Conservation (phyloP, 2,888 invertebrate genomes). For the Torymus texanus region DNA sequence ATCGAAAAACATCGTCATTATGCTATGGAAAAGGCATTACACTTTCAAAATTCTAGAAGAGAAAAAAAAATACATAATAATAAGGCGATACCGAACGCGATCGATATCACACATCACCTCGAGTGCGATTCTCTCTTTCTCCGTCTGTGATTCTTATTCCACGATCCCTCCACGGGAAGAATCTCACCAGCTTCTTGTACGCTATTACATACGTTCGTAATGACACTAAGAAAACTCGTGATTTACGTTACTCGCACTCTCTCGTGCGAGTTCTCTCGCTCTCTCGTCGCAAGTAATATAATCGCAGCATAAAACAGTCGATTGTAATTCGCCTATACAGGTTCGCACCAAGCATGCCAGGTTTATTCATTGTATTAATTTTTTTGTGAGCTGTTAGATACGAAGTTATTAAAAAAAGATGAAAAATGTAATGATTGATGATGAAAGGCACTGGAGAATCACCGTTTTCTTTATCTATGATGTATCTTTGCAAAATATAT, state of each 20-base stretch:
- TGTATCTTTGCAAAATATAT: too few species aligned
- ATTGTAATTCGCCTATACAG: slow-evolving; percentile 38
- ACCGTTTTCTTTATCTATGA: too few species aligned
- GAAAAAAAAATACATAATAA: not conserved
- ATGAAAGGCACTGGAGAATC: too few species aligned
- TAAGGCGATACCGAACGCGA: slow-evolving; percentile 8
- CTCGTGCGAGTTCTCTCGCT: slow-evolving; percentile 17
- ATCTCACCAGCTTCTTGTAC: slow-evolving; percentile 22
- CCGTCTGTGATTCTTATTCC: slow-evolving; percentile 36
- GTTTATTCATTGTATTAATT: slow-evolving; percentile 2
- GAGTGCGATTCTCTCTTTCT: not conserved
- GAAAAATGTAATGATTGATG: not conserved
- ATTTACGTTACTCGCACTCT: slow-evolving; percentile 36
- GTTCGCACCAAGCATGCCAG: slow-evolving; percentile 43
- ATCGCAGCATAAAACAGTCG: slow-evolving; percentile 27
- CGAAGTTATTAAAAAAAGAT: not conserved
- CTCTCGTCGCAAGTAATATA: not conserved
- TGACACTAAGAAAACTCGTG: slow-evolving; percentile 50
- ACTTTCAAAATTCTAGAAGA: slow-evolving; percentile 6
- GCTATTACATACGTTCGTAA: slow-evolving; percentile 41
- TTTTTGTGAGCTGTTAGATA: not conserved
- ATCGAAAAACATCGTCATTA: slow-evolving; percentile 12
- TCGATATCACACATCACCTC: slow-evolving; percentile 29
- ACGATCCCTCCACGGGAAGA: slow-evolving; percentile 41
- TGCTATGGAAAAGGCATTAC: slow-evolving; percentile 22